A percentile compares a stretch with the other conserved stretches of the same genome.
These are phyloP conservation scores for Neogobius melanostomus DNA, from an alignment of 2,113 vertebrate genomes.

Conservation along the genomic window DNA sequence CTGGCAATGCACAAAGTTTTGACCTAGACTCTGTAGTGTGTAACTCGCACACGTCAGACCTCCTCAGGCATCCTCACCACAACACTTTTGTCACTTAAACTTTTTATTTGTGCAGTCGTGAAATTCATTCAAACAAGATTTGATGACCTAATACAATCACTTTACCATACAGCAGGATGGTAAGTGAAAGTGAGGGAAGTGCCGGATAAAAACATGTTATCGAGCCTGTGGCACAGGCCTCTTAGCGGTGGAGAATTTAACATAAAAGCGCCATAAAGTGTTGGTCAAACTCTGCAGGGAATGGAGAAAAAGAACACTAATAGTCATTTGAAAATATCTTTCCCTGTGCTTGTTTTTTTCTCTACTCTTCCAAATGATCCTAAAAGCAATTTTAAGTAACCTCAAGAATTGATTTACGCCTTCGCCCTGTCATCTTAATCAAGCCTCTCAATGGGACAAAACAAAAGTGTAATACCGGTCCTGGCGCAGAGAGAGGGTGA, in stretches of 20 bases:
- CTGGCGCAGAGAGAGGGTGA: slow-evolving; percentile 82
- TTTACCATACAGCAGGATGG: background rate
- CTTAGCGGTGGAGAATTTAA: slow-evolving; percentile 37
- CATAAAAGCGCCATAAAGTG: slow-evolving; percentile 46
- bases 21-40: slow-evolving; percentile 44
- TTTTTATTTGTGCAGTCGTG: background rate
- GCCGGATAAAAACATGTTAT: background rate
- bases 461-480: slow-evolving; percentile 89
- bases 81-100: background rate
- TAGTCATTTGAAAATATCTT: slow-evolving; percentile 76
- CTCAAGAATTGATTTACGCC: slow-evolving; percentile 91
- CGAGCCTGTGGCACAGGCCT: slow-evolving; percentile 3
- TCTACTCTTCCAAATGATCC: slow-evolving; percentile 71
- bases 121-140: slow-evolving; percentile 1
- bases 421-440: slow-evolving; percentile 88
- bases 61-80: slow-evolving; percentile 13
- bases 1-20: slow-evolving; percentile 52
- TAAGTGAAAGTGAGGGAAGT: background rate
- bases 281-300: slow-evolving; percentile 45
- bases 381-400: slow-evolving; percentile 81
- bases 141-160: slow-evolving; percentile 6
- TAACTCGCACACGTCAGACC: slow-evolving; percentile 45
- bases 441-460: slow-evolving; percentile 89
- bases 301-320: slow-evolving; percentile 64
- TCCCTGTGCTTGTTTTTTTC: slow-evolving; percentile 73